Evolutionary conservation across 2,888 invertebrate species (phyloP).

Genomic region (Zaprionus lineosus): DNA sequence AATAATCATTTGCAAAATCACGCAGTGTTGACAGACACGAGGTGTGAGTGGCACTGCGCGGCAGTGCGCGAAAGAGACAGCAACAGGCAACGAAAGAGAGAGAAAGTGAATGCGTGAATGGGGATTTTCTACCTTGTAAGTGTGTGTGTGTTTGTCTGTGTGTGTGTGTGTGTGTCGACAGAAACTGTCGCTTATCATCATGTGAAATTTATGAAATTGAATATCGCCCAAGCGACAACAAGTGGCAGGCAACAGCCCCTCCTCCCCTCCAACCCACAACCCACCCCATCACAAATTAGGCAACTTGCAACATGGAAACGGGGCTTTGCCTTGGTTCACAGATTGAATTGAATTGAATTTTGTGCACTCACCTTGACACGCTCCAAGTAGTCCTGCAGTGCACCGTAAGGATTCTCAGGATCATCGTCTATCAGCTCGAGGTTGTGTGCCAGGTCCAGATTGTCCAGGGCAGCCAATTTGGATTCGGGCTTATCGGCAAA

Average conservation of each 20-base stretch:
- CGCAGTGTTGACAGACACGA: constrained; percentile 56
- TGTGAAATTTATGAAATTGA: constrained; percentile 54
- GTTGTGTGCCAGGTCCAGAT: constrained; percentile 78
- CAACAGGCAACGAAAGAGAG: too few species aligned
- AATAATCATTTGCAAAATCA: constrained; percentile 77
- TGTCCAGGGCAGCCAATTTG: constrained; percentile 76
- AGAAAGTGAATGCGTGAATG: too few species aligned
- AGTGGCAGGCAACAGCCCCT: constrained; percentile 32
- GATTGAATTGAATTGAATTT: too few species aligned
- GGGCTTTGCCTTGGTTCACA: background rate
- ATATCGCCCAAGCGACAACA: constrained; percentile 43
- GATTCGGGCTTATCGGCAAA: constrained; percentile 72
- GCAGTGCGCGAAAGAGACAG: too few species aligned
- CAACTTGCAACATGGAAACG: constrained; percentile 24
- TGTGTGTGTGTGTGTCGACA: constrained; percentile 30
- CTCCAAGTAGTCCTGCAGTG: constrained; percentile 81
- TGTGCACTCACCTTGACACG: constrained; percentile 82
- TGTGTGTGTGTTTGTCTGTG: constrained; percentile 12
- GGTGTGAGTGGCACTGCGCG: background rate
- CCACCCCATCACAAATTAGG: background rate
- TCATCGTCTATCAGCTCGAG: constrained; percentile 77
- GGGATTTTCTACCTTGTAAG: too few species aligned
- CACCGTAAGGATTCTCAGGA: constrained; percentile 81
- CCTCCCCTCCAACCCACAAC: too few species aligned
- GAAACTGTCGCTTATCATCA: constrained; percentile 53